Evolutionary conservation across 2,797 vertebrate species (phyloP).

Genomic region (Lophius americanus): DNA sequence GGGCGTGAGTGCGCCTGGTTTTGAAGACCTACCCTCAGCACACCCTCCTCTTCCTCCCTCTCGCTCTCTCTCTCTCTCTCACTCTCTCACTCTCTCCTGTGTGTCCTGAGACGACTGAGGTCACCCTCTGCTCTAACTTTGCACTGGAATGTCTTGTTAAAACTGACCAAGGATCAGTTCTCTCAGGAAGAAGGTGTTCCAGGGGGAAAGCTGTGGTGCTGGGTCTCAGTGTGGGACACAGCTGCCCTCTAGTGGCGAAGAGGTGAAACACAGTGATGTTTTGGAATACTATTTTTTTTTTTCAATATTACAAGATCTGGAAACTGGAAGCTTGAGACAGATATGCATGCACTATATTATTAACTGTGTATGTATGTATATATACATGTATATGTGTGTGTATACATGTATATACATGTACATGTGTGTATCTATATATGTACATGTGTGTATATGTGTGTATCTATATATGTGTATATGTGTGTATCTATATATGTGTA

Average conservation of each 20-base stretch:
- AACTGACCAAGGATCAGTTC: conserved; percentile 26
- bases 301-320: too few species aligned
- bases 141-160: background rate
- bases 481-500: too few species aligned
- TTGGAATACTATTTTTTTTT: too few species aligned
- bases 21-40: conserved; percentile 21
- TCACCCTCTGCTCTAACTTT: background rate
- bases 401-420: too few species aligned
- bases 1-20: conserved; percentile 12
- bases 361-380: too few species aligned
- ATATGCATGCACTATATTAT: too few species aligned
- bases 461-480: too few species aligned
- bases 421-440: too few species aligned
- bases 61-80: too few species aligned
- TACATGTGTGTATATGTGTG: too few species aligned
- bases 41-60: conserved; percentile 17
- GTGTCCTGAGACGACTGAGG: background rate
- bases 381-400: too few species aligned
- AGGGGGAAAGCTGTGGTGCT: fast-evolving
- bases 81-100: conserved; percentile 7
- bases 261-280: background rate
- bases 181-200: background rate
- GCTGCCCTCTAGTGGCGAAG: conserved; percentile 58
- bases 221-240: background rate
- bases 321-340: too few species aligned